A percentile compares a stretch with the other conserved stretches of the same genome.
Conservation (phyloP, 2,888 invertebrate genomes). For the Crossocerus cetratus region DNA sequence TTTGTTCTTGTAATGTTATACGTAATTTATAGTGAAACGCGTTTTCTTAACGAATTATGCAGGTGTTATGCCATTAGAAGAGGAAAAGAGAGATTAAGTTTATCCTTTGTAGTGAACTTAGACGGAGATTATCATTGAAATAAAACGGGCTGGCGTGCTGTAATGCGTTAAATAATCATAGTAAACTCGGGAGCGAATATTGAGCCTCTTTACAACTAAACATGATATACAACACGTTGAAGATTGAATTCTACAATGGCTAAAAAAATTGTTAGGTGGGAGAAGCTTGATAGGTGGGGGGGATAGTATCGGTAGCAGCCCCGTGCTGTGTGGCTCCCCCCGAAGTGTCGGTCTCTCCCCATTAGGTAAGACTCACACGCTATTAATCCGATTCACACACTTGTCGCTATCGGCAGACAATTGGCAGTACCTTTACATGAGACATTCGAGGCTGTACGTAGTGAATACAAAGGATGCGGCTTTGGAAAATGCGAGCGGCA, state of each 20-base stretch:
- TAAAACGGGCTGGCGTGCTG: too few relatives aligned
- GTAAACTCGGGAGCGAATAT: background rate
- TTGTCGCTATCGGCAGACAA: background rate
- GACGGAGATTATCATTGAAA: too few relatives aligned
- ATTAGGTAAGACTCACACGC: constrained; percentile 76
- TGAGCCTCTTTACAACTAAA: constrained; percentile 21
- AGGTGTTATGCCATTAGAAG: background rate
- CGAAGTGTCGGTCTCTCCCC: constrained; percentile 80
- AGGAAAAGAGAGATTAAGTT: background rate
- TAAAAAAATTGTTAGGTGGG: constrained; percentile 72
- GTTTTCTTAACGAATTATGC: too few relatives aligned
- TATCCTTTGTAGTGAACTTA: background rate
- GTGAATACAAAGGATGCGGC: too few relatives aligned
- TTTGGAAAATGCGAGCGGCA: too few relatives aligned
- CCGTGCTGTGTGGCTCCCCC: constrained; percentile 79
- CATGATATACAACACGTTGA: constrained; percentile 40
- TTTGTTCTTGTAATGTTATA: too few relatives aligned
- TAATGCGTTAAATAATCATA: too few relatives aligned
- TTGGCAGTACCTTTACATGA: too few relatives aligned
- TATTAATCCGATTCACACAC: background rate
- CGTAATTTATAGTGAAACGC: too few relatives aligned
- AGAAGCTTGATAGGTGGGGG: constrained; percentile 75
- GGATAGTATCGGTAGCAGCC: constrained; percentile 80
- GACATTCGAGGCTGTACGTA: too few relatives aligned
- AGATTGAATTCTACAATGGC: constrained; percentile 57